phyloP scores from a whole-genome alignment of 2,888 invertebrate species.

The Agrilus mali region DNA sequence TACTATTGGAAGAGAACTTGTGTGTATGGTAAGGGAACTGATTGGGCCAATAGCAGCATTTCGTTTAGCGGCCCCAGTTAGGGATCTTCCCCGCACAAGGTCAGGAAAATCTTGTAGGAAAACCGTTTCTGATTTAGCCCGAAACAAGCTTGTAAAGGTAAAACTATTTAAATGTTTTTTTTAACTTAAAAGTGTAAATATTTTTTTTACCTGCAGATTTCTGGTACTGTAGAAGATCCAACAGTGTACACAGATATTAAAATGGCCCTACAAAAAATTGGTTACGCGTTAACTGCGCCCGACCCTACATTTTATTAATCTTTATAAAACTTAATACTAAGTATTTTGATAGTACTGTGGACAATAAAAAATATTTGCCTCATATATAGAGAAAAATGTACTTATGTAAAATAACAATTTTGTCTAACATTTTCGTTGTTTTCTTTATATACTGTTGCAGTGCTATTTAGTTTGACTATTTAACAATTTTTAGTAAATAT shows the following conservation, averaged over 20 bases:
- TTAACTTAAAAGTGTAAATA: neutral
- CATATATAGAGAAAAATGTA: too few relatives aligned
- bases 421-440: too few relatives aligned
- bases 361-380: too few relatives aligned
- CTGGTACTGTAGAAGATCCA: conserved; percentile 81
- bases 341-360: conserved; percentile 2
- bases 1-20: conserved; percentile 42
- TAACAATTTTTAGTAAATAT: too few relatives aligned
- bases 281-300: conserved; percentile 60
- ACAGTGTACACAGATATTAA: conserved; percentile 69
- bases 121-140: conserved; percentile 73
- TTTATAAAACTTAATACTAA: conserved; percentile 19
- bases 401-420: too few relatives aligned
- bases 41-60: conserved; percentile 87
- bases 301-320: conserved; percentile 35
- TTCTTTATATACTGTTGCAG: too few relatives aligned
- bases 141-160: conserved; percentile 65
- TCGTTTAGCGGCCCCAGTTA: conserved; percentile 64
- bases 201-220: conserved; percentile 38
- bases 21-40: conserved; percentile 45
- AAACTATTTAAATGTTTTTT: conserved; percentile 15
- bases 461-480: neutral
- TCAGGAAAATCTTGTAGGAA: conserved; percentile 73
- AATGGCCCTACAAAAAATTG: conserved; percentile 58
- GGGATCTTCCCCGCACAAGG: conserved; percentile 74